Evolutionary conservation across 2,113 vertebrate species (phyloP).

Genomic region (Smithornis capensis): DNA sequence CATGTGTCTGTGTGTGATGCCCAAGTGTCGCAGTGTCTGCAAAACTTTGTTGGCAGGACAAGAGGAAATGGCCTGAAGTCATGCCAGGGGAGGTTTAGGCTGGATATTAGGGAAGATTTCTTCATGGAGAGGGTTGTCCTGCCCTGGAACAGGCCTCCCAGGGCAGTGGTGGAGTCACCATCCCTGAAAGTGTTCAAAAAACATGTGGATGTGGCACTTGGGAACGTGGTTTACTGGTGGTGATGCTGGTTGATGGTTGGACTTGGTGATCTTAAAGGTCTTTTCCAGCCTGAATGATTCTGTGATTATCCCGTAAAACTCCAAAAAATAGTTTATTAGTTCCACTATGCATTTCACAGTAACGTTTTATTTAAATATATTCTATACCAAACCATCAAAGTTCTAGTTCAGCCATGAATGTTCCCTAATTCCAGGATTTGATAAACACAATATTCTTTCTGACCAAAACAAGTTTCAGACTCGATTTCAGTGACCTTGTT

Average conservation of each 20-base stretch:
- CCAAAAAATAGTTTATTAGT: neutral
- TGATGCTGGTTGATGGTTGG: neutral
- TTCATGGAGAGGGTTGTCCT: neutral
- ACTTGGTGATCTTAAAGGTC: neutral
- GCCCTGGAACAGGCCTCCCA: neutral
- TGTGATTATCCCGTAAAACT: neutral
- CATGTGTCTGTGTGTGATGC: rapidly evolving
- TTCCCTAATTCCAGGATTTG: neutral
- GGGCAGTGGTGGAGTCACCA: neutral
- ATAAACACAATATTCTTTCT: neutral
- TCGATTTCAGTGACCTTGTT: neutral
- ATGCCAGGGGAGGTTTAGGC: neutral
- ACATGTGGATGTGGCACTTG: neutral
- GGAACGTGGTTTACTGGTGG: neutral
- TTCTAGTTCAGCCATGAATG: neutral
- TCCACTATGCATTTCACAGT: neutral
- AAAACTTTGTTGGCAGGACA: neutral
- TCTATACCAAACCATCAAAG: neutral
- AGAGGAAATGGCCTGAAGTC: neutral
- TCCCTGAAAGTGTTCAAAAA: neutral
- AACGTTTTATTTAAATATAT: neutral
- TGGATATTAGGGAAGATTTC: neutral
- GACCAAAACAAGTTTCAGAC: neutral
- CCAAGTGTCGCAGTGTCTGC: neutral
- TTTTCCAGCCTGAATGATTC: neutral